These are phyloP conservation scores for Dendroctonus ponderosae DNA, from an alignment of 1,140 invertebrate species.

Conservation along the genomic window DNA sequence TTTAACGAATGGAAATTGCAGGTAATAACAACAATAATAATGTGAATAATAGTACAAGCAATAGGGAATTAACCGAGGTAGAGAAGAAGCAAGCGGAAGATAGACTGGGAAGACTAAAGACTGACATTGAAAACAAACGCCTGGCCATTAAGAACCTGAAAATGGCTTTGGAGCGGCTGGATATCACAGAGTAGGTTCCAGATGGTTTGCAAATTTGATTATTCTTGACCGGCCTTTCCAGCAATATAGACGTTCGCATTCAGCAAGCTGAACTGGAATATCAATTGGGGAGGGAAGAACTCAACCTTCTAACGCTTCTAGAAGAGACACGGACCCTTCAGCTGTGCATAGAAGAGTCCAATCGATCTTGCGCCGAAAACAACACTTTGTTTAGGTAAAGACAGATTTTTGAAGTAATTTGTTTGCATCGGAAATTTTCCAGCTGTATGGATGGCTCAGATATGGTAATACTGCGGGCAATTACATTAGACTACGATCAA, in stretches of 20 bases:
- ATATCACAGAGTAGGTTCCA: constrained; percentile 68
- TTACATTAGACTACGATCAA: constrained; percentile 65
- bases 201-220: background rate
- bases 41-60: constrained; percentile 36
- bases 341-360: constrained; percentile 71
- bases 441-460: constrained; percentile 56
- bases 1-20: constrained; percentile 5
- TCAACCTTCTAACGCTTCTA: constrained; percentile 77
- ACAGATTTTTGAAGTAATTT: background rate
- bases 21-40: constrained; percentile 27
- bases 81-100: constrained; percentile 70
- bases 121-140: constrained; percentile 70
- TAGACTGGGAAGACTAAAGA: constrained; percentile 61
- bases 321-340: constrained; percentile 81
- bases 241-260: constrained; percentile 86
- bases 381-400: constrained; percentile 65
- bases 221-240: constrained; percentile 43
- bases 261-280: constrained; percentile 88
- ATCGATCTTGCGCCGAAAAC: constrained; percentile 50
- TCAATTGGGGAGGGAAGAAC: constrained; percentile 80
- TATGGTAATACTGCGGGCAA: constrained; percentile 60
- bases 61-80: constrained; percentile 51
- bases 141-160: constrained; percentile 74
- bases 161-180: constrained; percentile 69
- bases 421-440: constrained; percentile 11